phyloP scores from a whole-genome alignment of 64 coral and sea anemone species.

The Montipora sp. region DNA sequence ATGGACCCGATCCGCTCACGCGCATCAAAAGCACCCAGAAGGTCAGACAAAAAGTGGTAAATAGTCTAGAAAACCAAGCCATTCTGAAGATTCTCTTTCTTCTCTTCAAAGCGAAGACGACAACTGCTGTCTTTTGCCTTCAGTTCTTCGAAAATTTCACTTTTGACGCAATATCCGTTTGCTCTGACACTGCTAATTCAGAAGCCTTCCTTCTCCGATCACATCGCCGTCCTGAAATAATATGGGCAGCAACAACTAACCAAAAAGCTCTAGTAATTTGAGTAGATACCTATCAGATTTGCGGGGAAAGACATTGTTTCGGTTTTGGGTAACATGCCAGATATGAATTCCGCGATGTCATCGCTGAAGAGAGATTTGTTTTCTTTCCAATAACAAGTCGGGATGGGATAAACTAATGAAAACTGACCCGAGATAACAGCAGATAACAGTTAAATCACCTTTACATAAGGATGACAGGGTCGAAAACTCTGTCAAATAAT shows the following conservation, averaged over 20 bases:
- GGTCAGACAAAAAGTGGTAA: not conserved
- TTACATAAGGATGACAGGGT: not conserved
- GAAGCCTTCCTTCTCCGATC: not conserved
- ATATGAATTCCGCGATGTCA: not conserved
- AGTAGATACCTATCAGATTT: not conserved
- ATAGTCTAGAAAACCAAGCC: not conserved
- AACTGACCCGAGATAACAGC: not conserved
- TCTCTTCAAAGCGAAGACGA: not conserved
- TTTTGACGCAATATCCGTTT: not conserved
- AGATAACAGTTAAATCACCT: not conserved
- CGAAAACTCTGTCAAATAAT: not conserved
- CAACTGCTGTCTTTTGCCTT: not conserved
- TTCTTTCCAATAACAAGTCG: not conserved
- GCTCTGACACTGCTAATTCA: not conserved
- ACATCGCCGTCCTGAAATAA: not conserved
- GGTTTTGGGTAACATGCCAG: slow-evolving; percentile 2
- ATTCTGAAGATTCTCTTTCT: not conserved
- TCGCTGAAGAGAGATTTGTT: not conserved
- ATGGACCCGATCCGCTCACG: not conserved
- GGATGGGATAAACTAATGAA: no score
- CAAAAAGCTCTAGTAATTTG: not conserved
- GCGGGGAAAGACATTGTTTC: not conserved
- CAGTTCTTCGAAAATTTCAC: not conserved
- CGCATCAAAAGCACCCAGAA: not conserved
- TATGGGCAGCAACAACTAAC: not conserved